Conservation (phyloP, 1,140 invertebrate species). For the Proales similis region DNA sequence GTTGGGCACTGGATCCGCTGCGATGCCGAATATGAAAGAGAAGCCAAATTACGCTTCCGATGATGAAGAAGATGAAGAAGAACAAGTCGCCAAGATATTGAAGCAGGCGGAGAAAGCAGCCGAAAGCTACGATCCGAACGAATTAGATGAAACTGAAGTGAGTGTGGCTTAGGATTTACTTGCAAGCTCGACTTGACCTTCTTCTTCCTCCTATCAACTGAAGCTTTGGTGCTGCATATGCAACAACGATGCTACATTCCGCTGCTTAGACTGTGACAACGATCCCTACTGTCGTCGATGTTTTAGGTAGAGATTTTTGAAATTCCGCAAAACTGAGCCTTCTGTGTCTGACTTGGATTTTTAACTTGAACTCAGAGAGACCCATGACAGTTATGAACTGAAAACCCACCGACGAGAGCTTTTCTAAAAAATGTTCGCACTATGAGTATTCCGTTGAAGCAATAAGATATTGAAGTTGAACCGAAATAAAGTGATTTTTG, state of each 20-base stretch:
- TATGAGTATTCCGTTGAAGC: too few species aligned
- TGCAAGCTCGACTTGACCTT: too few species aligned
- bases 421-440: too few species aligned
- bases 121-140: neutral
- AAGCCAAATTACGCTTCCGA: neutral
- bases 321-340: too few species aligned
- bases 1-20: neutral
- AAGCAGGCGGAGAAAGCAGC: neutral
- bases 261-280: constrained; percentile 63
- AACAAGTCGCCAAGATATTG: constrained; percentile 7
- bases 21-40: neutral
- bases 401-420: too few species aligned
- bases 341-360: too few species aligned
- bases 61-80: neutral
- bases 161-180: too few species aligned
- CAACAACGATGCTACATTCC: constrained; percentile 64
- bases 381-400: too few species aligned
- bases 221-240: constrained; percentile 70
- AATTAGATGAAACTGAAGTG: constrained; percentile 4
- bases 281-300: constrained; percentile 66
- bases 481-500: too few species aligned
- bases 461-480: too few species aligned
- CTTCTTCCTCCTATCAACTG: too few species aligned
- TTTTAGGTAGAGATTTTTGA: constrained; percentile 52
- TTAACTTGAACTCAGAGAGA: too few species aligned